phyloP scores from a whole-genome alignment of 2,113 vertebrate genomes.

The Stegostoma tigrinum region DNA sequence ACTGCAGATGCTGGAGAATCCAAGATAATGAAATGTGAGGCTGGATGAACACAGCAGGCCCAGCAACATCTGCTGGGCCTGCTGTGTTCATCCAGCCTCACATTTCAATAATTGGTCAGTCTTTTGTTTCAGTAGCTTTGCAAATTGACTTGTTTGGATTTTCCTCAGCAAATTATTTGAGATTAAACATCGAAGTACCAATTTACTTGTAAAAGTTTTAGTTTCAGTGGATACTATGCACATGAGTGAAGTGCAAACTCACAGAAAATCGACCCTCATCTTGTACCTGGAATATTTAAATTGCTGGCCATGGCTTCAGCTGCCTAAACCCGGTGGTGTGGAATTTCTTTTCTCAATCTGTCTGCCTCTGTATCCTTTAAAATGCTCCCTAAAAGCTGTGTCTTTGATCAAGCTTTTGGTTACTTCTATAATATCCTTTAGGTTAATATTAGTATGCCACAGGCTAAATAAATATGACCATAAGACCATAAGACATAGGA shows the following conservation, averaged over 20 bases:
- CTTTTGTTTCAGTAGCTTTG: neutral
- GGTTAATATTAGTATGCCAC: neutral
- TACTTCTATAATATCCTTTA: neutral
- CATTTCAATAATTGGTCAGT: conserved; percentile 18
- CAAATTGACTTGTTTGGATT: neutral
- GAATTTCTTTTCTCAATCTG: neutral
- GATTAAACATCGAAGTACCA: neutral
- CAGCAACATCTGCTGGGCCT: too few species aligned
- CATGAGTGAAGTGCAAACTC: neutral
- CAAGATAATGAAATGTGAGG: too few species aligned
- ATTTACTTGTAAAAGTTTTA: neutral
- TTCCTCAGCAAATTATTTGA: too few species aligned
- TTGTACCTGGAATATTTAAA: neutral
- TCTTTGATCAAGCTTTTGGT: neutral
- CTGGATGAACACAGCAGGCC: too few species aligned
- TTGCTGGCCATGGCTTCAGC: neutral
- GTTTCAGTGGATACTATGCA: neutral
- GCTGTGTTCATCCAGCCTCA: too few species aligned
- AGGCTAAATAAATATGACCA: neutral
- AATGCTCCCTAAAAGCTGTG: neutral
- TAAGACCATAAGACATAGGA: too few species aligned
- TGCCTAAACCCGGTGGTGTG: neutral
- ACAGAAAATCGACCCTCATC: neutral
- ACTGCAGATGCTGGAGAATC: too few species aligned
- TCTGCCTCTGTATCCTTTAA: neutral